Percentiles rank a stretch among this genome's conserved stretches.
phyloP scores from a whole-genome alignment of 1,140 invertebrate species.

The Agrilus planipennis region DNA sequence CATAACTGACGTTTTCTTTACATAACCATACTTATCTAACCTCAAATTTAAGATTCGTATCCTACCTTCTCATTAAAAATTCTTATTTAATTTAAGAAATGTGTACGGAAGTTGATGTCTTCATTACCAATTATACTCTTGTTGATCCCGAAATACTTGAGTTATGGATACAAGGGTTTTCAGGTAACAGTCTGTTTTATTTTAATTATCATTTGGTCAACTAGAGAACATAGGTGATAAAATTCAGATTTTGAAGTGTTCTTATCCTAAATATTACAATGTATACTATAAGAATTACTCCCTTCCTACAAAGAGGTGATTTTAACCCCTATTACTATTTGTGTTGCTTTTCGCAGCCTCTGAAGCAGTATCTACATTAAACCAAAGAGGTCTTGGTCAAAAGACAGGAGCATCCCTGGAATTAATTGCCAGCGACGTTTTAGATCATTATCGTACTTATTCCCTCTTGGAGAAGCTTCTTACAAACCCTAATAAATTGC shows the following conservation, averaged over 20 bases:
- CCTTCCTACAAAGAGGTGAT: too few species aligned
- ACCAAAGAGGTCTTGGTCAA: slow-evolving; percentile 62
- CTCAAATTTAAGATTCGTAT: too few species aligned
- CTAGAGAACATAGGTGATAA: too few species aligned
- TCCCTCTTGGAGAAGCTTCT: slow-evolving; percentile 75
- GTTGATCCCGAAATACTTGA: slow-evolving; percentile 90
- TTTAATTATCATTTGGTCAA: too few species aligned
- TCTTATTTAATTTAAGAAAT: too few species aligned
- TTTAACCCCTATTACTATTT: too few species aligned
- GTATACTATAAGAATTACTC: too few species aligned
- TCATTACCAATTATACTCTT: slow-evolving; percentile 87
- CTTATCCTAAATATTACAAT: too few species aligned
- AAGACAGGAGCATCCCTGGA: slow-evolving; percentile 66
- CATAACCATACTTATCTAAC: too few species aligned
- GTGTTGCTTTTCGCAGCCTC: slow-evolving; percentile 61
- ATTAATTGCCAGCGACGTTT: slow-evolving; percentile 75
- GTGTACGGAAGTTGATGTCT: slow-evolving; percentile 78
- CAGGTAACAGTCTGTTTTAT: slow-evolving; percentile 58
- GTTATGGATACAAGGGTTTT: slow-evolving; percentile 83
- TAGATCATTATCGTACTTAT: slow-evolving; percentile 84
- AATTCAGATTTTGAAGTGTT: too few species aligned
- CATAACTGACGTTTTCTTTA: too few species aligned
- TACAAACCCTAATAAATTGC: slow-evolving; percentile 70
- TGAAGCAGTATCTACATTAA: slow-evolving; percentile 69
- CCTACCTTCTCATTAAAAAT: too few species aligned